Conservation (phyloP, 2,113 vertebrate genomes). For the Condylura cristata region DNA sequence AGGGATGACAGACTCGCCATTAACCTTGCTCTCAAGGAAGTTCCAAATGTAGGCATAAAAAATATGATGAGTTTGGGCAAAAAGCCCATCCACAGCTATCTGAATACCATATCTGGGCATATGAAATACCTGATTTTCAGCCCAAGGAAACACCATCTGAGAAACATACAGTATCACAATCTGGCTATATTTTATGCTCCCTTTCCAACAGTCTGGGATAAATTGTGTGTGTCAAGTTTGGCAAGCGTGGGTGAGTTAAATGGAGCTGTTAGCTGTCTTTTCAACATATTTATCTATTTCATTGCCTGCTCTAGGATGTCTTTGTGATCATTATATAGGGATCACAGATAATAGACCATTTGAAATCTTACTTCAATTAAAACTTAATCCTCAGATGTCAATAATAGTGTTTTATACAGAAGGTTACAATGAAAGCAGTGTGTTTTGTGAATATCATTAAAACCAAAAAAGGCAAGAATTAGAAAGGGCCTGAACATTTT, state of each 20-base stretch:
- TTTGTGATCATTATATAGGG: constrained; percentile 72
- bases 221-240: constrained; percentile 74
- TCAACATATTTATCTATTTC: constrained; percentile 74
- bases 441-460: constrained; percentile 54
- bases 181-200: constrained; percentile 51
- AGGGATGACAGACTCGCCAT: background rate
- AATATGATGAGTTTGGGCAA: background rate
- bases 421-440: constrained; percentile 63
- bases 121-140: constrained; percentile 56
- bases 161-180: constrained; percentile 17
- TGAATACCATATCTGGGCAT: background rate
- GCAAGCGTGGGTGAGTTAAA: constrained; percentile 64
- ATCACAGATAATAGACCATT: constrained; percentile 75
- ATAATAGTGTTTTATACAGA: constrained; percentile 62
- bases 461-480: constrained; percentile 46
- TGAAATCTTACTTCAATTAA: constrained; percentile 78
- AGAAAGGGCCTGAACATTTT: constrained; percentile 53
- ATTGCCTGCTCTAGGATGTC: constrained; percentile 67
- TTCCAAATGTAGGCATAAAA: constrained; percentile 18
- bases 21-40: constrained; percentile 4
- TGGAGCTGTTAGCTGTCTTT: constrained; percentile 76
- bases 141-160: constrained; percentile 36
- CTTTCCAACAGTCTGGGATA: constrained; percentile 61
- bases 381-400: constrained; percentile 75
- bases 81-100: background rate